phyloP scores from a whole-genome alignment of 2,113 vertebrate species.

The Aptenodytes patagonicus region DNA sequence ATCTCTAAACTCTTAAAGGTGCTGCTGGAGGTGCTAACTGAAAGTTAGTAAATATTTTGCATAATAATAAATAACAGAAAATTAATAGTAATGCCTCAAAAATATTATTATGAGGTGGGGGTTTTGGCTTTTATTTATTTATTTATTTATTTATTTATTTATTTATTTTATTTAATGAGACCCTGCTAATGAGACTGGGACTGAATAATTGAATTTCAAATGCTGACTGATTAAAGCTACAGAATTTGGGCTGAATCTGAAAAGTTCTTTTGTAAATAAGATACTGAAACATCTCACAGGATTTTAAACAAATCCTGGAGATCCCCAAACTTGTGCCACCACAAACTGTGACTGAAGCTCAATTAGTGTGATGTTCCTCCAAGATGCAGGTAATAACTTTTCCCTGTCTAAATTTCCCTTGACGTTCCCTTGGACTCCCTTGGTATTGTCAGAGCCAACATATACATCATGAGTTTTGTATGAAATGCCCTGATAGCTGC shows the following conservation, averaged over 20 bases:
- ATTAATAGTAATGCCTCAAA: background rate
- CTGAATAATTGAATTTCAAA: background rate
- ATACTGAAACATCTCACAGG: background rate
- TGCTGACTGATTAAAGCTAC: background rate
- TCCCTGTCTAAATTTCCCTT: background rate
- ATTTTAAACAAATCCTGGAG: background rate
- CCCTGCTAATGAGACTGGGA: background rate
- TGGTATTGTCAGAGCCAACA: background rate
- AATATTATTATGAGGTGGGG: background rate
- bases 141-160: background rate
- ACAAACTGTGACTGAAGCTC: background rate
- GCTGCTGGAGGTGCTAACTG: background rate
- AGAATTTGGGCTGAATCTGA: background rate
- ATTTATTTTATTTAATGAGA: background rate
- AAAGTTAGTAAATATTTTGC: background rate
- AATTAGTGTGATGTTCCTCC: background rate
- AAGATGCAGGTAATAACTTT: background rate
- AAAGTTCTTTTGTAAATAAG: background rate
- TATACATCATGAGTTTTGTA: background rate
- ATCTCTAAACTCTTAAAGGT: background rate
- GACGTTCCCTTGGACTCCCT: background rate
- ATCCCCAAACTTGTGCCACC: background rate
- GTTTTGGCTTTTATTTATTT: background rate
- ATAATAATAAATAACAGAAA: background rate
- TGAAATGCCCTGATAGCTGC: background rate